phyloP scores from a whole-genome alignment of 1,140 invertebrate genomes.

The Himalopsyche phryganea region DNA sequence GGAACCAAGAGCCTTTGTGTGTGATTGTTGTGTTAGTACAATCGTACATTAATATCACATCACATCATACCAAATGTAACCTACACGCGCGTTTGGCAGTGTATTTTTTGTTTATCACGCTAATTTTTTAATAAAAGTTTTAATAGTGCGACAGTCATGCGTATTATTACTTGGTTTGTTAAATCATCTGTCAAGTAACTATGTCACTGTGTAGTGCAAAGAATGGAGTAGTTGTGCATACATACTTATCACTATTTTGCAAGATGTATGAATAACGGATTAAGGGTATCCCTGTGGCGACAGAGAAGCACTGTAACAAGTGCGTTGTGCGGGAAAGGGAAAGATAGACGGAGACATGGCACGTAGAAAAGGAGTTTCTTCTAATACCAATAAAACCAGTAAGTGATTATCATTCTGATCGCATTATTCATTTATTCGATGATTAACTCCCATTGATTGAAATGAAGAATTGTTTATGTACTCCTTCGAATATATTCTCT shows the following conservation, averaged over 20 bases:
- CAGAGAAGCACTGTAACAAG: conserved; percentile 25
- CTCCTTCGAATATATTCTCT: too few species aligned
- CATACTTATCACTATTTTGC: conserved; percentile 36
- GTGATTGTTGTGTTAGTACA: conserved; percentile 27
- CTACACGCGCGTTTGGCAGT: conserved; percentile 26
- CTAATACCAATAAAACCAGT: conserved; percentile 28
- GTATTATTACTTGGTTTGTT: conserved; percentile 16
- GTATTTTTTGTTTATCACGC: conserved; percentile 25
- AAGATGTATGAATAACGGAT: conserved; percentile 44
- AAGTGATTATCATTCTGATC: conserved; percentile 15
- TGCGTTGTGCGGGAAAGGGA: conserved; percentile 26
- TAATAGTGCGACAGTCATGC: conserved; percentile 15
- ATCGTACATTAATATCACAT: conserved; percentile 21
- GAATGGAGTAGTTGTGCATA: conserved; percentile 26
- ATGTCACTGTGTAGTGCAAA: conserved; percentile 26
- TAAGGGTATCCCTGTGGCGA: conserved; percentile 39
- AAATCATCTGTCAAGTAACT: conserved; percentile 18
- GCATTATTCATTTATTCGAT: too few species aligned
- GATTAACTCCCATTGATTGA: too few species aligned
- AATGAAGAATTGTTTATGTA: too few species aligned
- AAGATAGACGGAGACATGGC: conserved; percentile 32
- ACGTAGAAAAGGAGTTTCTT: conserved; percentile 30
- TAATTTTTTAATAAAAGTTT: conserved; percentile 15
- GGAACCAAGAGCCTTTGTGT: conserved; percentile 17
- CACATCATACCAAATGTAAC: conserved; percentile 28